Evolutionary conservation across 2,888 invertebrate genomes (phyloP).

Genomic region (Mesorhabditis sp.): DNA sequence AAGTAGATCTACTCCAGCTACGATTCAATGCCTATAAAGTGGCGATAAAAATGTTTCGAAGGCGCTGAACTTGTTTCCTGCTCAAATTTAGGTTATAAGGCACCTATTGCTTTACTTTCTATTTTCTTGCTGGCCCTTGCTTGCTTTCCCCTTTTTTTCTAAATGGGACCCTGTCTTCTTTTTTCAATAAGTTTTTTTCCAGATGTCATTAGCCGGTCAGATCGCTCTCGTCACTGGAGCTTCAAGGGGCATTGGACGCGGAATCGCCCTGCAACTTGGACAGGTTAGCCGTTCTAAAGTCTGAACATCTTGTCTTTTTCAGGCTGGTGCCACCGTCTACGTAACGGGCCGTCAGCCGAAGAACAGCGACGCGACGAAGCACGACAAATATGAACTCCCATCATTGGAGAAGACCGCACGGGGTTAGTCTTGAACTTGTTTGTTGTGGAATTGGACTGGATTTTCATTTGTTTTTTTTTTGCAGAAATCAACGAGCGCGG

Average conservation of each 20-base stretch:
- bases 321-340: conserved; percentile 43
- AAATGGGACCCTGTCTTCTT: no score
- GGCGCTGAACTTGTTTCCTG: no score
- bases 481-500: conserved; percentile 57
- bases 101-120: no score
- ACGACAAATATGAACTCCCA: conserved; percentile 8
- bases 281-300: neutral
- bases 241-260: conserved; percentile 33
- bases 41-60: no score
- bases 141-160: no score
- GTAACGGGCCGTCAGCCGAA: conserved; percentile 35
- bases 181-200: neutral
- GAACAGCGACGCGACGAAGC: conserved; percentile 16
- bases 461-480: neutral
- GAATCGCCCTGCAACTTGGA: conserved; percentile 40
- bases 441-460: neutral
- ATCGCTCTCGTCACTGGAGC: conserved; percentile 33
- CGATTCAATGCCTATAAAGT: no score
- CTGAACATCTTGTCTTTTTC: neutral
- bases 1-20: no score
- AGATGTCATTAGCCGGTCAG: conserved; percentile 16
- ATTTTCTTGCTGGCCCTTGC: no score
- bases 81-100: no score
- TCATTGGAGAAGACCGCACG: conserved; percentile 14
- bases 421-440: conserved; percentile 7